Conservation (phyloP, 35 echinoderm and acorn worm genomes). For the Hemicentrotus pulcherrimus region DNA sequence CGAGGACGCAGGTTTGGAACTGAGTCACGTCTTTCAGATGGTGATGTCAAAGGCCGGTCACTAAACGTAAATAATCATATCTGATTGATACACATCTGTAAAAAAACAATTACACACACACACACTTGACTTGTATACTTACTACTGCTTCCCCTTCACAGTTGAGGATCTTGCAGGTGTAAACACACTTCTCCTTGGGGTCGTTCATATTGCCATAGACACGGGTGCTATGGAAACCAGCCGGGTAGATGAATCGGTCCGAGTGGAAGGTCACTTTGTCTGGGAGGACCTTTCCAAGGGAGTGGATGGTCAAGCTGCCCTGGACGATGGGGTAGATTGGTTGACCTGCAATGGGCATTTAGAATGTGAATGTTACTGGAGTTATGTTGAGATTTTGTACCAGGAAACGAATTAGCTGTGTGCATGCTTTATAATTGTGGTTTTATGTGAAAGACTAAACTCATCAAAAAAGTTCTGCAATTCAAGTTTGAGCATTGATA, state of each 20-base stretch:
- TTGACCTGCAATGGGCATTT: constrained; percentile 63
- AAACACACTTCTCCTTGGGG: constrained; percentile 60
- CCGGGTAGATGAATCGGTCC: constrained; percentile 77
- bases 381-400: too few species aligned
- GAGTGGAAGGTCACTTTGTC: constrained; percentile 67
- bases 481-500: too few species aligned
- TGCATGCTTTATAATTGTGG: too few species aligned
- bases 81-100: too few species aligned
- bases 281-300: constrained; percentile 71
- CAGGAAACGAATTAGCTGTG: too few species aligned
- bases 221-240: constrained; percentile 78
- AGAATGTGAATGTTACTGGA: background rate
- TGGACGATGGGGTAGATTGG: constrained; percentile 84
- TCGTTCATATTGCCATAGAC: constrained; percentile 73
- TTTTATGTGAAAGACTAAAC: too few species aligned
- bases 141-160: constrained; percentile 68
- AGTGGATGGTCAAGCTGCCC: constrained; percentile 76
- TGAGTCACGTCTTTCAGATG: too few species aligned
- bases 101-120: too few species aligned
- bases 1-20: too few species aligned
- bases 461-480: too few species aligned
- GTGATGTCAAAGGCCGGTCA: too few species aligned
- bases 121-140: background rate
- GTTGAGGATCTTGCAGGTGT: constrained; percentile 92
- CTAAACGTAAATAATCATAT: too few species aligned